Conservation (phyloP, 2,888 invertebrate species). For the Serripes groenlandicus region DNA sequence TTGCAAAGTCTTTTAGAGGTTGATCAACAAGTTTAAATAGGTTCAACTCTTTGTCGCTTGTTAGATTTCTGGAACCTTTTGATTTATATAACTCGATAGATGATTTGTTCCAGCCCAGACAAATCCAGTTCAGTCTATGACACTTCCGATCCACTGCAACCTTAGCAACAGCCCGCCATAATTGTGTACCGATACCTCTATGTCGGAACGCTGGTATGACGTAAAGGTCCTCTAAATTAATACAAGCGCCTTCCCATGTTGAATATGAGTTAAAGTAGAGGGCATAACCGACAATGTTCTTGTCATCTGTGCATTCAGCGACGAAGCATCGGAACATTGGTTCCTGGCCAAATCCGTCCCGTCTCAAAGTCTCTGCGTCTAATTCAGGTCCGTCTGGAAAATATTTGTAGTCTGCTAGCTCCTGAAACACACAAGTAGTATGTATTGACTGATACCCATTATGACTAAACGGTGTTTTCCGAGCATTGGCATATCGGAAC, state of each 20-base stretch:
- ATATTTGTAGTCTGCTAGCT: constrained; percentile 75
- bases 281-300: too few relatives aligned
- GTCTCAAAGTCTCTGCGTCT: constrained; percentile 88
- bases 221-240: constrained; percentile 95
- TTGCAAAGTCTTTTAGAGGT: constrained; percentile 54
- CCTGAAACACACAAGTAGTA: constrained; percentile 70
- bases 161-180: constrained; percentile 91
- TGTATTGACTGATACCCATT: too few relatives aligned
- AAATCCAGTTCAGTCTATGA: constrained; percentile 66
- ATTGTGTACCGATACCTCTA: constrained; percentile 89
- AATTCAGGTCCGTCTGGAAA: constrained; percentile 72
- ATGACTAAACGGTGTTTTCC: too few relatives aligned
- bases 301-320: constrained; percentile 88
- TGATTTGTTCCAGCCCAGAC: constrained; percentile 50
- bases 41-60: constrained; percentile 64
- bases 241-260: constrained; percentile 93
- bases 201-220: constrained; percentile 90
- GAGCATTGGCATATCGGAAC: too few relatives aligned
- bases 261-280: constrained; percentile 94
- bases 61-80: constrained; percentile 64
- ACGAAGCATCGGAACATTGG: constrained; percentile 91
- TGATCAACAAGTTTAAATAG: constrained; percentile 58
- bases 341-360: constrained; percentile 91
- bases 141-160: constrained; percentile 63
- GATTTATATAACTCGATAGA: constrained; percentile 66